phyloP scores from a whole-genome alignment of 2,888 invertebrate species.

The Agriopis marginaria region DNA sequence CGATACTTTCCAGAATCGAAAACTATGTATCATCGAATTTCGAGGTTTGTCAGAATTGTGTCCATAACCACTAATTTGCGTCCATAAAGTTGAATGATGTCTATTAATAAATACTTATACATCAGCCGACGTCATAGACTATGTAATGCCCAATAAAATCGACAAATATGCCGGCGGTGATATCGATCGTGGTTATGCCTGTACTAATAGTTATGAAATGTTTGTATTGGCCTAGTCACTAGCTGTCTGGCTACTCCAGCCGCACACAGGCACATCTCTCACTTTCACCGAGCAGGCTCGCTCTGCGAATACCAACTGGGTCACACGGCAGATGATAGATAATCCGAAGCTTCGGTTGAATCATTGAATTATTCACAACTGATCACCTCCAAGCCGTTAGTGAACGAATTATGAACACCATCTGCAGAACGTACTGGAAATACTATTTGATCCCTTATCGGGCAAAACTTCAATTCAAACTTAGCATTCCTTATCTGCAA shows the following conservation, averaged over 20 bases:
- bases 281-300: slow-evolving; percentile 75
- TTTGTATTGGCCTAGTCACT: slow-evolving; percentile 57
- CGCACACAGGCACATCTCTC: slow-evolving; percentile 66
- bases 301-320: slow-evolving; percentile 64
- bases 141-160: slow-evolving; percentile 62
- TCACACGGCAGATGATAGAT: slow-evolving; percentile 63
- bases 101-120: slow-evolving; percentile 17
- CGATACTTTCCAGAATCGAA: no score
- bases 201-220: slow-evolving; percentile 73
- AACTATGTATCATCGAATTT: neutral
- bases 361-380: slow-evolving; percentile 50
- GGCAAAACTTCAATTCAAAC: slow-evolving; percentile 48
- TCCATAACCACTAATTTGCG: slow-evolving; percentile 46
- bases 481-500: slow-evolving; percentile 49
- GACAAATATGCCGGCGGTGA: slow-evolving; percentile 56
- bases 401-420: slow-evolving; percentile 10
- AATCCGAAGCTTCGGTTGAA: slow-evolving; percentile 52
- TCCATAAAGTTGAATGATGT: slow-evolving; percentile 24
- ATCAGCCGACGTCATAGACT: slow-evolving; percentile 61
- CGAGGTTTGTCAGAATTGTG: slow-evolving; percentile 16
- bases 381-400: slow-evolving; percentile 36
- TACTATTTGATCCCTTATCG: slow-evolving; percentile 53
- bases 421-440: slow-evolving; percentile 7
- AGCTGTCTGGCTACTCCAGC: slow-evolving; percentile 60
- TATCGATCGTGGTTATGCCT: slow-evolving; percentile 67